Percentiles rank a stretch among this genome's conserved stretches.
Evolutionary conservation across 2,113 vertebrate genomes (phyloP).

Genomic region (Cephalopterus ornatus): DNA sequence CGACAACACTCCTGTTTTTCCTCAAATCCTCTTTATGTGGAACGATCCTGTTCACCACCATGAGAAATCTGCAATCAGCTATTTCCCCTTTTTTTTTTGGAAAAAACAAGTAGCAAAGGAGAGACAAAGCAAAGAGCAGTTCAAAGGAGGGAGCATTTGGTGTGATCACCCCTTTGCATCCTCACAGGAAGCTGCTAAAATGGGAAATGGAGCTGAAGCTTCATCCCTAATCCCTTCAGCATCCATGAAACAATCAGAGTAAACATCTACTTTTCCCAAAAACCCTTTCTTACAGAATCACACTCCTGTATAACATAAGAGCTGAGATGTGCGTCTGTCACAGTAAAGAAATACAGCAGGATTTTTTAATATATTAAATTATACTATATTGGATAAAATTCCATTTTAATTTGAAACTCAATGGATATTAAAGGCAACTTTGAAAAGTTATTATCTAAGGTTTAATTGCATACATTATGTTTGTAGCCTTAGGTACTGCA

Average conservation of each 20-base stretch:
- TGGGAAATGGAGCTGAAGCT: background rate
- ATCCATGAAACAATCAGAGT: background rate
- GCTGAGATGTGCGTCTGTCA: background rate
- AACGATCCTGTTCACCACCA: background rate
- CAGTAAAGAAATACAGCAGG: background rate
- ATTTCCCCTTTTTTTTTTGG: background rate
- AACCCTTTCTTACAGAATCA: background rate
- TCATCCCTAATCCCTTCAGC: background rate
- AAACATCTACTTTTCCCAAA: background rate
- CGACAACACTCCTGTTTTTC: background rate
- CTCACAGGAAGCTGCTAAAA: background rate
- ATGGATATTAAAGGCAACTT: constrained; percentile 28
- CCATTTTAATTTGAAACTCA: constrained; percentile 29
- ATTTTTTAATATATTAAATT: constrained; percentile 15
- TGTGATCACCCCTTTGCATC: background rate
- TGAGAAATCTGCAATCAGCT: background rate
- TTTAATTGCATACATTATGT: constrained; percentile 39
- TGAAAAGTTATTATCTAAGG: constrained; percentile 37
- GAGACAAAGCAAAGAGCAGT: background rate
- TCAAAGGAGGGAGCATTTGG: rapidly evolving
- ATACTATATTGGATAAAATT: background rate
- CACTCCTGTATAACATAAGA: background rate
- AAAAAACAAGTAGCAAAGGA: background rate
- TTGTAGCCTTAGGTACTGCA: constrained; percentile 40
- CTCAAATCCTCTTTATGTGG: background rate